Base-by-base conservation (phyloP, 2,113 vertebrate species). In the Apodemus sylvaticus region DNA sequence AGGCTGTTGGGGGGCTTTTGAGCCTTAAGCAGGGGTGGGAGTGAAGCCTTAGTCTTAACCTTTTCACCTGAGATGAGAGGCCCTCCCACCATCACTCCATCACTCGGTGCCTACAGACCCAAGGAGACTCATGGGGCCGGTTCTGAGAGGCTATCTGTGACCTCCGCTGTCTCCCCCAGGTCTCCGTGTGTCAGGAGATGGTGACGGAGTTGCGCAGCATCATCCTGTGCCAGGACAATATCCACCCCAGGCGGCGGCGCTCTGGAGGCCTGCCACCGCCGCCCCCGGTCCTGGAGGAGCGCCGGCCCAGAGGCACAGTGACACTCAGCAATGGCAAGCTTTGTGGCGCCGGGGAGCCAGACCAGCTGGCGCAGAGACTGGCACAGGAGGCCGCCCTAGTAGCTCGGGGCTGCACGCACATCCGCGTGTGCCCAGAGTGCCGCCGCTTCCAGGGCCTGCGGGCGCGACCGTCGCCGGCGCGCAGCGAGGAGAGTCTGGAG, bases 141-240 rank as follows among this genome's bases (percentile, higher is more conserved):
- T 45, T 78, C 91, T 64, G 19, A 0, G 1, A 26, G 81, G 36
- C 64, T 48, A 26, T 17, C 60, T 73, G 39, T 95, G 90, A 93
- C 89, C 58, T 98, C 51, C 78, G 71, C 20, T 97, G 13, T 98
- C 91, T 98, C 96, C 98, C 93, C 22, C 98, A 99, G 99, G 99
- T 99, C 98, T 99, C 99, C 10, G 98, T 99, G 97, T 99, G 99
- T 95, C 99, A 99, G 97, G 99, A 99, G 98, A 99, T 99, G 99
- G 98, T 99, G 96, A 98, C 99, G 1, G 99, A 99, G 98, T 98
- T 99, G 89, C 99, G 99, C 90, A 99, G 99, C 97, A 99, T 99
- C 98, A 98, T 99, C 96, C 98, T 99, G 97, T 99, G 99, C 97
- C 99, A 99, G 93, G 99, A 99, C 98, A 99, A 98, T 98, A 98